These are phyloP conservation scores for Platysternon megacephalum DNA, from an alignment of 2,113 vertebrate species.

Conservation along the genomic window DNA sequence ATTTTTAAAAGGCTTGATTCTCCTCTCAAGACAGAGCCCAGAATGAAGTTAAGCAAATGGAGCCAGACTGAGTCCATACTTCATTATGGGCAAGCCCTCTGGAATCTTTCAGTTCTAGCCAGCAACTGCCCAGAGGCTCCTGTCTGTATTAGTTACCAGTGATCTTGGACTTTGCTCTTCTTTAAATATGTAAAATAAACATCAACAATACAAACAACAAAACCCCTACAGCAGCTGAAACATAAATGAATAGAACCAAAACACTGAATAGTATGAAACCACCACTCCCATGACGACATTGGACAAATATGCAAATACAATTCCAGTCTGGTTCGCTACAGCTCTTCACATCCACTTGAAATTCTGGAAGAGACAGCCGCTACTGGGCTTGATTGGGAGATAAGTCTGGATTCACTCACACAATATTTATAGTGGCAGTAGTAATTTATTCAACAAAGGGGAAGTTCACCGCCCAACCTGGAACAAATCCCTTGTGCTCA, in stretches of 20 bases:
- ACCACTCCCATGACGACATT: fast-evolving
- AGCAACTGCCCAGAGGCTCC: neutral
- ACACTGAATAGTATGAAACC: neutral
- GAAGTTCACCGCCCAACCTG: neutral
- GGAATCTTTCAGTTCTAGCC: neutral
- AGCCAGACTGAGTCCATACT: neutral
- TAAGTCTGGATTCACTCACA: neutral
- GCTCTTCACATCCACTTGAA: neutral
- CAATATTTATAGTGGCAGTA: neutral
- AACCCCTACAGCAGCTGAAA: neutral
- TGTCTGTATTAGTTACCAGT: neutral
- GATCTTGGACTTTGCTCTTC: neutral
- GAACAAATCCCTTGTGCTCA: constrained; percentile 15
- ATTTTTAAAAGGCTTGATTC: neutral
- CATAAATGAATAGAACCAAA: neutral
- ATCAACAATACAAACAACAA: neutral
- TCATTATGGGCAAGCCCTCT: neutral
- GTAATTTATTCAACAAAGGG: constrained; percentile 19
- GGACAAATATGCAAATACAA: neutral
- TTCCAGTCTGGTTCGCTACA: neutral
- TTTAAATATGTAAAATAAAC: neutral
- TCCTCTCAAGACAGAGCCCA: neutral
- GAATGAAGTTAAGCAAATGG: neutral
- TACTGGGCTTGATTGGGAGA: neutral
- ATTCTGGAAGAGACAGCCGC: neutral